These are phyloP conservation scores for Drosophila pegasa DNA, from an alignment of 2,888 invertebrate genomes.

Conservation along the genomic window DNA sequence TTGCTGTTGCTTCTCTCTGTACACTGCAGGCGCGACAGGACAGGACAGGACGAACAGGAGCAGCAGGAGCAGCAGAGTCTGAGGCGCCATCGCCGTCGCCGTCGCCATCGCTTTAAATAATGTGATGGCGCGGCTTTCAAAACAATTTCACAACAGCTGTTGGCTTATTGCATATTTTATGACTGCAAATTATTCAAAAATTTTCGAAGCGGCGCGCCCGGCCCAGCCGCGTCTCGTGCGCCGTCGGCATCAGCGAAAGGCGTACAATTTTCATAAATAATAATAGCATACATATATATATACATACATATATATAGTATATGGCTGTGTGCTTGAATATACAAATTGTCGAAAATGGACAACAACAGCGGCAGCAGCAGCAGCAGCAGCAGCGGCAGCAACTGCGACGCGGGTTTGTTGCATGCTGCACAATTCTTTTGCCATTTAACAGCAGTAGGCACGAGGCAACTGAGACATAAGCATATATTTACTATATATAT, in stretches of 20 bases:
- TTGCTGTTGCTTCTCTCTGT: background rate
- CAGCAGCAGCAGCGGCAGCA: conserved; percentile 27
- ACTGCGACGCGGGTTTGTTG: conserved; percentile 19
- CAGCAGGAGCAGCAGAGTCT: conserved; percentile 13
- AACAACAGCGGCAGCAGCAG: conserved; percentile 32
- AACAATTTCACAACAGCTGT: conserved; percentile 85
- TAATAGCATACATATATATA: conserved; percentile 47
- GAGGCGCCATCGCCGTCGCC: conserved; percentile 28
- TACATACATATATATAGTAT: background rate
- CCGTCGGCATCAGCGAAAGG: conserved; percentile 45
- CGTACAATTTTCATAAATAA: conserved; percentile 67
- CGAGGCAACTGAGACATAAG: conserved; percentile 31
- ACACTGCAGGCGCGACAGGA: conserved; percentile 21
- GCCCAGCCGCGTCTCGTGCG: conserved; percentile 13
- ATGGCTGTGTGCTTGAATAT: conserved; percentile 38
- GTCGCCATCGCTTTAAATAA: conserved; percentile 79
- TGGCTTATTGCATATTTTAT: conserved; percentile 85
- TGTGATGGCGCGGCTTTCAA: conserved; percentile 85
- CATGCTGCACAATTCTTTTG: conserved; percentile 56
- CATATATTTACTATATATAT: conserved; percentile 17
- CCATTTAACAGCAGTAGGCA: conserved; percentile 52
- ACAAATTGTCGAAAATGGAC: conserved; percentile 76
- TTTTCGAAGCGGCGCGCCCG: conserved; percentile 67
- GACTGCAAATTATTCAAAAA: conserved; percentile 85
- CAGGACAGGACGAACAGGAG: conserved; percentile 15